Conservation (phyloP, 2,113 vertebrate species). For the Otocyon megalotis region DNA sequence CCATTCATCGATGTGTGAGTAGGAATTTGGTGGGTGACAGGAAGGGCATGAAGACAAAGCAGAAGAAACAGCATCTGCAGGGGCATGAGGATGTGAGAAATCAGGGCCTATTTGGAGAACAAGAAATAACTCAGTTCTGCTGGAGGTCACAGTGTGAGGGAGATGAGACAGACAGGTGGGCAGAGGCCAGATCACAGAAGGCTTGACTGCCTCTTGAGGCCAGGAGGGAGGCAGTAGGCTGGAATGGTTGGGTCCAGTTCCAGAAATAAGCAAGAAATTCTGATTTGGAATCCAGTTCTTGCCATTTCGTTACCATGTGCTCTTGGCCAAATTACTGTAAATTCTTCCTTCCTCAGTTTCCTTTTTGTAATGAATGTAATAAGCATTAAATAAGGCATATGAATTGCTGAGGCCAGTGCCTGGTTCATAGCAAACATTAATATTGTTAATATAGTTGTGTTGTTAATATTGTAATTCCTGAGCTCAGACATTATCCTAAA, state of each 20-base stretch:
- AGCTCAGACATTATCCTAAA: conserved; percentile 37
- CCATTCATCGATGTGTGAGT: background rate
- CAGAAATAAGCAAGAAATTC: background rate
- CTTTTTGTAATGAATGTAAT: conserved; percentile 8
- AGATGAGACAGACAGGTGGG: background rate
- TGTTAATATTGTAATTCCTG: background rate
- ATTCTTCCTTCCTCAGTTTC: conserved; percentile 27
- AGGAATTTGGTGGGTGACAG: background rate
- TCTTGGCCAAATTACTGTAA: background rate
- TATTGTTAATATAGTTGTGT: background rate
- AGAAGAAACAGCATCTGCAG: background rate
- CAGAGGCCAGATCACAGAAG: background rate
- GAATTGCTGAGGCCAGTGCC: background rate
- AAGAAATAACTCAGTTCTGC: background rate
- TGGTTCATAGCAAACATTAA: background rate
- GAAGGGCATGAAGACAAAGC: background rate
- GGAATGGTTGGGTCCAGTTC: background rate
- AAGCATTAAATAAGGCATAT: background rate
- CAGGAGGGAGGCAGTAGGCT: background rate
- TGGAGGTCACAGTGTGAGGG: background rate
- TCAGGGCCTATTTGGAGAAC: background rate
- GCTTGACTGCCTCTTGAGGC: background rate
- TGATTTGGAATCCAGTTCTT: conserved; percentile 14
- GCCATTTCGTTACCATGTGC: background rate
- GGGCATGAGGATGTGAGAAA: background rate